Percentiles rank a stretch among this genome's conserved stretches.
Conservation (phyloP, 2,113 vertebrate genomes). For the Dasyprocta punctata region DNA sequence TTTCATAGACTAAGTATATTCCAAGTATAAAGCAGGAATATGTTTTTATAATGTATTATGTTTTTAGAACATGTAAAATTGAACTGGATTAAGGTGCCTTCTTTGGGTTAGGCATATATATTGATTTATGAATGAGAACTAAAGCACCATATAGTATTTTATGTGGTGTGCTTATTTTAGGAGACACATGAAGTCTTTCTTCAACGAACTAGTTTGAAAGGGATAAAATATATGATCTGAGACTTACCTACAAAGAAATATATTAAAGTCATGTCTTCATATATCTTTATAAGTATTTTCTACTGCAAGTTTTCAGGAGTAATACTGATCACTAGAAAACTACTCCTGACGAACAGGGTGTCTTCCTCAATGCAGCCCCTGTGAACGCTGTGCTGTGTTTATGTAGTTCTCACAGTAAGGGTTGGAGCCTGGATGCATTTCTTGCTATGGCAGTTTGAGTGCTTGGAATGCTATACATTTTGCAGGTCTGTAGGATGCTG, state of each 20-base stretch:
- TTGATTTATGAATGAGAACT: constrained; percentile 40
- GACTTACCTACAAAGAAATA: neutral
- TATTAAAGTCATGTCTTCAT: neutral
- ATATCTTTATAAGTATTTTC: neutral
- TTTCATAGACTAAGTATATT: neutral
- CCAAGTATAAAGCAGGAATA: neutral
- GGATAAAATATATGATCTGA: neutral
- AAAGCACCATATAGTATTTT: neutral
- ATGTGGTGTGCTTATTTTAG: neutral
- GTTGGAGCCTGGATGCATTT: neutral
- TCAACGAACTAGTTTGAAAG: neutral
- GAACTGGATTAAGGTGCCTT: neutral
- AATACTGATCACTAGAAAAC: neutral
- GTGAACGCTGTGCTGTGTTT: neutral
- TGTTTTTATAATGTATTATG: neutral
- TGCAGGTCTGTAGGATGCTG: neutral
- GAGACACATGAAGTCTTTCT: neutral
- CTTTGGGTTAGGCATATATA: constrained; percentile 10
- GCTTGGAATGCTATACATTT: neutral
- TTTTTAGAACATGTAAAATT: constrained; percentile 35
- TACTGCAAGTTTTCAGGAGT: neutral
- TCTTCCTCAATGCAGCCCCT: neutral
- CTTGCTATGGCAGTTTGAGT: neutral
- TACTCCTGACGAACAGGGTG: neutral
- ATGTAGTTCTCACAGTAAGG: neutral